A percentile compares a stretch with the other conserved stretches of the same genome.
phyloP scores from a whole-genome alignment of 2,888 invertebrate species.

The Podabrus alpinus region DNA sequence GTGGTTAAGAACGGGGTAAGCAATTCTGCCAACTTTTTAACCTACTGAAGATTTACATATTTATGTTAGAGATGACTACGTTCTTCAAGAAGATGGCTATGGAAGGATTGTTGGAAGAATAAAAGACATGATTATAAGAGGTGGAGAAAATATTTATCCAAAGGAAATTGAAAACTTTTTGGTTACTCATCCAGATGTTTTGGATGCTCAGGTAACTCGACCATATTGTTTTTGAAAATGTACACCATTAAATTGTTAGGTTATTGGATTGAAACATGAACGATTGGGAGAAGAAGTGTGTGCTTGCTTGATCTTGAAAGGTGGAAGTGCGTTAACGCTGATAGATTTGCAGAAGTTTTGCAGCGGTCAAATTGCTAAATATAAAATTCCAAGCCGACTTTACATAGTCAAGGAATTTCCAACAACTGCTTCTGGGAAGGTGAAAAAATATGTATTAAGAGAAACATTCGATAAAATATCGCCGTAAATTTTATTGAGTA shows the following conservation, averaged over 20 bases:
- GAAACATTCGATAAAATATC: constrained; percentile 39
- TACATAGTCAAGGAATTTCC: constrained; percentile 73
- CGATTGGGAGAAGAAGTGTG: constrained; percentile 80
- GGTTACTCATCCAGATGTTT: constrained; percentile 71
- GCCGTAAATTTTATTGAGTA: too few relatives aligned
- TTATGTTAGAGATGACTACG: constrained; percentile 67
- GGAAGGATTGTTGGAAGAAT: constrained; percentile 72
- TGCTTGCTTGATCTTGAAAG: constrained; percentile 65
- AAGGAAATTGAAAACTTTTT: constrained; percentile 80
- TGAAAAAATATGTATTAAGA: constrained; percentile 71
- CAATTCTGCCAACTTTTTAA: background rate
- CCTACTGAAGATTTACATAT: background rate
- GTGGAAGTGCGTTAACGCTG: constrained; percentile 58
- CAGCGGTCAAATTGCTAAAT: constrained; percentile 73
- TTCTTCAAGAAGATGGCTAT: constrained; percentile 71
- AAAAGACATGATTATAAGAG: constrained; percentile 80
- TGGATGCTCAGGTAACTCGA: constrained; percentile 69
- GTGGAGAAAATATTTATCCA: constrained; percentile 84
- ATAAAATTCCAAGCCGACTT: constrained; percentile 79
- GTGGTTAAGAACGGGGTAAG: constrained; percentile 82
- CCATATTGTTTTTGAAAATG: background rate
- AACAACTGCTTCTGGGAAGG: constrained; percentile 81
- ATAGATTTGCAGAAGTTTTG: constrained; percentile 67
- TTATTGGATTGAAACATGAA: constrained; percentile 73
- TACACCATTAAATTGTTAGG: constrained; percentile 53